Percentiles rank a stretch among this genome's conserved stretches.
Evolutionary conservation across 1,140 invertebrate species (phyloP).

Genomic region (Carposina sasakii): DNA sequence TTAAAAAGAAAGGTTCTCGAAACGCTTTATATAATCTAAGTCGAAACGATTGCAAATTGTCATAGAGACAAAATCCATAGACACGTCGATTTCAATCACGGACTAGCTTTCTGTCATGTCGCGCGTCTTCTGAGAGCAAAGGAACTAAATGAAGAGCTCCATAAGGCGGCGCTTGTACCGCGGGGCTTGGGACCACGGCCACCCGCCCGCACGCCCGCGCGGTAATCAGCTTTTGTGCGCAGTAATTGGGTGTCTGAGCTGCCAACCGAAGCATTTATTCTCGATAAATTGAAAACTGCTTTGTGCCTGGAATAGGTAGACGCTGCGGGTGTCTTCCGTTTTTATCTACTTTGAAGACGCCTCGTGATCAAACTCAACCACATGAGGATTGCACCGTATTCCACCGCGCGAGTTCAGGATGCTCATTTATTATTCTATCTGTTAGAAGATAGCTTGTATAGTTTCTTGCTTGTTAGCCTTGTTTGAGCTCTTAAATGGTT

Average conservation of each 20-base stretch:
- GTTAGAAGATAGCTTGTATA: no score
- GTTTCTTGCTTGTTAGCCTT: no score
- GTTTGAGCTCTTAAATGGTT: no score
- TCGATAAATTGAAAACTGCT: constrained; percentile 69
- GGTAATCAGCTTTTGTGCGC: constrained; percentile 69
- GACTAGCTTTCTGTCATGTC: constrained; percentile 22
- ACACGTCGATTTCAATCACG: constrained; percentile 42
- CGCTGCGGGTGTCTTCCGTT: constrained; percentile 41
- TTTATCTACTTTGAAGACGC: constrained; percentile 35
- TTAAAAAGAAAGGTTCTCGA: no score
- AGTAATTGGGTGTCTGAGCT: constrained; percentile 71
- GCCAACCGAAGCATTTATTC: constrained; percentile 69
- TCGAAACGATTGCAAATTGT: not conserved
- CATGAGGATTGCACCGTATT: no score
- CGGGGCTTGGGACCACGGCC: constrained; percentile 22
- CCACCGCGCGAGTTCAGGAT: no score
- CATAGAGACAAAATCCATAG: constrained; percentile 7
- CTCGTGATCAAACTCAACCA: no score
- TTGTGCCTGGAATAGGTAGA: constrained; percentile 58
- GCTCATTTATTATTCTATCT: no score
- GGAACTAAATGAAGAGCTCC: constrained; percentile 54
- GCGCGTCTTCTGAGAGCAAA: constrained; percentile 34
- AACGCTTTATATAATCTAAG: no score
- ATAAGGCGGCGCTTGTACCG: constrained; percentile 55
- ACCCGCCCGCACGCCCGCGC: constrained; percentile 50